phyloP scores from a whole-genome alignment of 2,888 invertebrate genomes.

The Cacoxenus indagator region DNA sequence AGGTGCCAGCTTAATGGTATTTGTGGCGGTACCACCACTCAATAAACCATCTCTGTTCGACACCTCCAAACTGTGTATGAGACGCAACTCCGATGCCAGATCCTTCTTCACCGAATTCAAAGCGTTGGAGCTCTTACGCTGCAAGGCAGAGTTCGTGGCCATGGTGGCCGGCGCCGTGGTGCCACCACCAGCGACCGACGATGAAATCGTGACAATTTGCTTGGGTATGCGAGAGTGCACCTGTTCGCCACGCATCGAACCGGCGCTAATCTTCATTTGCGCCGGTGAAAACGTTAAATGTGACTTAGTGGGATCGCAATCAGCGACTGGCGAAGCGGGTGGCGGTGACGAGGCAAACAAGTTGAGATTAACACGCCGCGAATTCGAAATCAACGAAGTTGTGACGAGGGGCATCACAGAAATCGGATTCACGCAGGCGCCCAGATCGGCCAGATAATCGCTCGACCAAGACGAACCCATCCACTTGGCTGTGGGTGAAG shows the following conservation, averaged over 20 bases:
- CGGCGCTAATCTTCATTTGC: constrained; percentile 75
- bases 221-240: constrained; percentile 61
- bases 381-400: constrained; percentile 66
- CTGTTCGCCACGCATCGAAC: constrained; percentile 61
- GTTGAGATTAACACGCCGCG: constrained; percentile 64
- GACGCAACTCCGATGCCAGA: constrained; percentile 74
- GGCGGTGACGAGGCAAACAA: constrained; percentile 68
- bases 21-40: constrained; percentile 46
- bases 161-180: constrained; percentile 55
- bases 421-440: constrained; percentile 82
- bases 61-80: constrained; percentile 39
- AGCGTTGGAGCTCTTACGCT: constrained; percentile 58
- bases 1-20: constrained; percentile 69
- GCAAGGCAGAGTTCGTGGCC: constrained; percentile 60
- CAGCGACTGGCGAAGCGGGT: constrained; percentile 75
- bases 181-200: constrained; percentile 48
- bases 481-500: constrained; percentile 56
- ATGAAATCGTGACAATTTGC: constrained; percentile 58
- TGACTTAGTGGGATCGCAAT: constrained; percentile 73
- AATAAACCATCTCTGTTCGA: constrained; percentile 38
- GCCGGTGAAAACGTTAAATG: constrained; percentile 81
- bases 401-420: constrained; percentile 87
- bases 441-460: constrained; percentile 84
- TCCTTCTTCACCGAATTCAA: constrained; percentile 77
- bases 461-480: constrained; percentile 65